Conservation (phyloP, 1,140 invertebrate species). For the Drosophila sp. region DNA sequence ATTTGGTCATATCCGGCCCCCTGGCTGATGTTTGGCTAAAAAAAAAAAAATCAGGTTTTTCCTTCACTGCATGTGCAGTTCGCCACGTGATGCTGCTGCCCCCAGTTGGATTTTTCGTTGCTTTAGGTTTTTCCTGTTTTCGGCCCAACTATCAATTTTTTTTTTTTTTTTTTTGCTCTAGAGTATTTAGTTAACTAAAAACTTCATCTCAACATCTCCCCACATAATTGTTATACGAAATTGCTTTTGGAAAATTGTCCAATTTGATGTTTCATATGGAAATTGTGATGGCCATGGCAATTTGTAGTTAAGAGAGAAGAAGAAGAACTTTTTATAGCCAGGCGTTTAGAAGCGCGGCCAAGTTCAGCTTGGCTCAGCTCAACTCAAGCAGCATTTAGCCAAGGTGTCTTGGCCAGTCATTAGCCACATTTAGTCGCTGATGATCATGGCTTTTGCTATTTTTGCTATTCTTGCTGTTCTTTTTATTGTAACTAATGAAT, state of each 20-base stretch:
- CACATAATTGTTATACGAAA: constrained; percentile 5
- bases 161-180: background rate
- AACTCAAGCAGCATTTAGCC: constrained; percentile 46
- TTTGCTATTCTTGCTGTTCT: constrained; percentile 17
- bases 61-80: constrained; percentile 40
- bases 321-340: constrained; percentile 7
- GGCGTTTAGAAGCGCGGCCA: constrained; percentile 1
- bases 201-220: background rate
- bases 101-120: constrained; percentile 59
- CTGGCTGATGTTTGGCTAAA: constrained; percentile 65
- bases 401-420: constrained; percentile 64
- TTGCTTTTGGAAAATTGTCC: constrained; percentile 38
- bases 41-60: constrained; percentile 70
- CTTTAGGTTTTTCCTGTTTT: constrained; percentile 59
- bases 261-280: constrained; percentile 32
- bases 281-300: constrained; percentile 8
- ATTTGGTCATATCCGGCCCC: constrained; percentile 79
- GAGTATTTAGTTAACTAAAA: background rate
- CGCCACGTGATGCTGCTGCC: constrained; percentile 27
- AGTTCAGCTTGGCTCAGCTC: constrained; percentile 11
- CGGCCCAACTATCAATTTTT: constrained; percentile 18
- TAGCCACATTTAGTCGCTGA: constrained; percentile 65
- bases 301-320: background rate
- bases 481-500: constrained; percentile 74
- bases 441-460: constrained; percentile 51